Evolutionary conservation across 2,113 vertebrate genomes (phyloP).

Genomic region (Arizona elegans): DNA sequence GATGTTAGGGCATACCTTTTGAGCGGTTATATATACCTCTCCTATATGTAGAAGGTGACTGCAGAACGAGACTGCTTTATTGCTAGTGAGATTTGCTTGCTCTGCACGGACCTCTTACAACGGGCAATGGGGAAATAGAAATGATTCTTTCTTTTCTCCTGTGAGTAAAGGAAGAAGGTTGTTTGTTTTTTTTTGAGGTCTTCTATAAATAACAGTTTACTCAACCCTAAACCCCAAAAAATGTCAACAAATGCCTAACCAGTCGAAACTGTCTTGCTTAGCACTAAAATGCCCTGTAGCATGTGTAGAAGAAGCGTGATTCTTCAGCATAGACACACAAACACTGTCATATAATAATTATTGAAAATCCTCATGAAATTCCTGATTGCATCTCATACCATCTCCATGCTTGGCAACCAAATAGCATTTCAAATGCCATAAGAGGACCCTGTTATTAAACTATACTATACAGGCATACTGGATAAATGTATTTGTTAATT

Average conservation of each 20-base stretch:
- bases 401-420: background rate
- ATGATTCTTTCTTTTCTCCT: background rate
- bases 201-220: slow-evolving; percentile 15
- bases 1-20: background rate
- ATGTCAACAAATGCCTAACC: background rate
- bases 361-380: background rate
- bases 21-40: background rate
- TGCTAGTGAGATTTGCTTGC: slow-evolving; percentile 8
- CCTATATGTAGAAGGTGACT: background rate
- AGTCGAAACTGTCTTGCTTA: background rate
- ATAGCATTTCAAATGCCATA: background rate
- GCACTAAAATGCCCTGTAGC: slow-evolving; percentile 19
- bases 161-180: slow-evolving; percentile 5
- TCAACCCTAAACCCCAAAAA: background rate
- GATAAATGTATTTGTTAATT: background rate
- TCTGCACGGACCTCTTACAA: slow-evolving; percentile 31
- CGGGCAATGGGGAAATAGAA: background rate
- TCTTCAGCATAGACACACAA: background rate
- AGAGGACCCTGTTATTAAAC: background rate
- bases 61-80: background rate
- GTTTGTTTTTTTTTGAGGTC: background rate
- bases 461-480: background rate
- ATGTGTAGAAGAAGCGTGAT: background rate
- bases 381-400: background rate
- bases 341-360: background rate